Conservation (phyloP, 2,797 vertebrate species). For the Cryptoblepharus egeriae region DNA sequence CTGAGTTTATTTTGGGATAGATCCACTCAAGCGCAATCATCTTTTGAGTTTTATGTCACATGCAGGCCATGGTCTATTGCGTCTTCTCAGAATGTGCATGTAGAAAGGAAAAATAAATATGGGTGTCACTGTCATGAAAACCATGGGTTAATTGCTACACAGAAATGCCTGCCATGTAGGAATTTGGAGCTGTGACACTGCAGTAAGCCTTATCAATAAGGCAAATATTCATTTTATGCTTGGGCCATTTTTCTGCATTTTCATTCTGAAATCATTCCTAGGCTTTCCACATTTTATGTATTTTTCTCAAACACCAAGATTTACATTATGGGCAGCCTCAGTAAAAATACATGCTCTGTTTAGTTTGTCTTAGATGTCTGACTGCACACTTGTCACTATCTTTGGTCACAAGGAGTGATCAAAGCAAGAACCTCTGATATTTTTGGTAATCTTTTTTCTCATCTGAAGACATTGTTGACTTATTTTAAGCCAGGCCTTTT, state of each 20-base stretch:
- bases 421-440: not conserved
- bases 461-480: not conserved
- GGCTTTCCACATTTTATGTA: not conserved
- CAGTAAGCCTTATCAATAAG: not conserved
- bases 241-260: not conserved
- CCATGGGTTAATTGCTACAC: not conserved
- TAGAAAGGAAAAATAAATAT: not conserved
- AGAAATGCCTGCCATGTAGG: not conserved
- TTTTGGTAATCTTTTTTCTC: not conserved
- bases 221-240: not conserved
- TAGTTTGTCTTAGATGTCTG: constrained; percentile 20
- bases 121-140: not conserved
- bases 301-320: not conserved
- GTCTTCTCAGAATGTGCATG: not conserved
- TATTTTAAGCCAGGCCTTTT: not conserved
- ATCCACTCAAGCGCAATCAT: too few relatives aligned
- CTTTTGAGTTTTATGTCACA: not conserved
- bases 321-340: not conserved
- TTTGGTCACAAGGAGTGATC: not conserved
- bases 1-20: not conserved
- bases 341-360: not conserved
- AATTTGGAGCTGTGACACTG: not conserved
- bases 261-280: not conserved
- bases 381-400: constrained; percentile 2
- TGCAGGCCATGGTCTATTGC: not conserved